Base-by-base conservation (phyloP, 1,140 invertebrate species). In the Aphaenogaster floridana region DNA sequence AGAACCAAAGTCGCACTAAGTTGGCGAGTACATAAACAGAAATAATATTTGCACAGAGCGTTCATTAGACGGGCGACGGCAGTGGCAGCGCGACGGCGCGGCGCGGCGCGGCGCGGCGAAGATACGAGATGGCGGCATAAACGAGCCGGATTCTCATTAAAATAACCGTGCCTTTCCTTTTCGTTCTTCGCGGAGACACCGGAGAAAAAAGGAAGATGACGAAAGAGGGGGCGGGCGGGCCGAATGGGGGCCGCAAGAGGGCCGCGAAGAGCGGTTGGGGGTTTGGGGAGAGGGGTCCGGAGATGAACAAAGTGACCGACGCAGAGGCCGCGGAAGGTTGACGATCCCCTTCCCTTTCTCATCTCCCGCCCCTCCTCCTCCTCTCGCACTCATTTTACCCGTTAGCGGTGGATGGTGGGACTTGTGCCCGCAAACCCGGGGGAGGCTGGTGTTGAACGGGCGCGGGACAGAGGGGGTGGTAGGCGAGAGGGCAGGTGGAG, bases 121-220 rank as follows among this genome's bases (percentile, higher is more conserved):
- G 64, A 76, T 63, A 84, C 81, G 86, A 88, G 91, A 90, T 92
- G 89, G 91, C 91, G 89, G 92, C 93, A 92, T 93, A 94, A 95
- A 95, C 94, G 94, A 94, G 91, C 92, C 88, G 93, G 92, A 95
- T 95, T 95, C 92, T 95, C 94, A 95, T 95, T 95, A 95, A 95
- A 95, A 95, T 94, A 95, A 95, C 92, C 93, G 87, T 92, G 88
- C 90, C 89, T 91, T 90, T 93, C 91, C 90, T 93, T 92, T 92
- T 93, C 83, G 63, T 45, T 28, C 28, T 57, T 11, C 66, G 9
- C 39, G 52, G 21, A 54, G 89, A 87, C 42, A 63, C 48, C 59
- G 42, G n/a, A 39, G 72, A 77, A 39, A 86, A 50, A 86, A 80
- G 34, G 11, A 69, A 54, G 45, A 71, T 7, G 1, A 45, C 36